Conservation (phyloP, 2,113 vertebrate genomes). For the Orcinus orca region DNA sequence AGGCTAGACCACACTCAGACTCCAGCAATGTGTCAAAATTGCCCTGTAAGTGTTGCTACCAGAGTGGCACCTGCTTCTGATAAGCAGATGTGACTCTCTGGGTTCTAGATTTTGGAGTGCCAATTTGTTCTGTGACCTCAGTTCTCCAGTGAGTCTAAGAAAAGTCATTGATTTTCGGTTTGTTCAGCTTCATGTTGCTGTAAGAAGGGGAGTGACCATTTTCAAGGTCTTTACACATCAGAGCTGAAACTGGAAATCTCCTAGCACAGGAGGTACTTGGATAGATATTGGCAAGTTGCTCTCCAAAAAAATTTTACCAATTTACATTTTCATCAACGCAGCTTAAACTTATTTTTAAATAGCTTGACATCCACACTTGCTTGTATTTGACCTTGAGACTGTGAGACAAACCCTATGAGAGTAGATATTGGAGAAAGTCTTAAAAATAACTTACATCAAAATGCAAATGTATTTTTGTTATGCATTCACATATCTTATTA, state of each 20-base stretch:
- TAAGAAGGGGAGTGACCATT: neutral
- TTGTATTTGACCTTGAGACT: slow-evolving; percentile 31
- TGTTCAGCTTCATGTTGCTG: neutral
- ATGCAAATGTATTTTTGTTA: neutral
- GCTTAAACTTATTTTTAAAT: neutral
- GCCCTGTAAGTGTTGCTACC: neutral
- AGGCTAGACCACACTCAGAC: neutral
- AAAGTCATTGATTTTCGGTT: neutral
- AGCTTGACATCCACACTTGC: neutral
- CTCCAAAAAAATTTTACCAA: neutral
- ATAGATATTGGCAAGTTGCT: neutral
- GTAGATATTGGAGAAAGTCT: neutral
- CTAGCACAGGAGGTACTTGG: neutral
- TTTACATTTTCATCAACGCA: neutral
- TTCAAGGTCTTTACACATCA: neutral
- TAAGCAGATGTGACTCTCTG: neutral
- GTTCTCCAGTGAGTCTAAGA: neutral
- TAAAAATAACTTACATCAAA: slow-evolving; percentile 38
- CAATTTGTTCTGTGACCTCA: neutral
- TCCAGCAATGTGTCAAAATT: neutral
- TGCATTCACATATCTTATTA: neutral
- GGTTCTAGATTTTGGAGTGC: neutral
- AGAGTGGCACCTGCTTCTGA: neutral
- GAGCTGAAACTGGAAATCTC: neutral
- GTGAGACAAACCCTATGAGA: slow-evolving; percentile 21